phyloP scores from a whole-genome alignment of 1,140 invertebrate species.

The Listronotus bonariensis region DNA sequence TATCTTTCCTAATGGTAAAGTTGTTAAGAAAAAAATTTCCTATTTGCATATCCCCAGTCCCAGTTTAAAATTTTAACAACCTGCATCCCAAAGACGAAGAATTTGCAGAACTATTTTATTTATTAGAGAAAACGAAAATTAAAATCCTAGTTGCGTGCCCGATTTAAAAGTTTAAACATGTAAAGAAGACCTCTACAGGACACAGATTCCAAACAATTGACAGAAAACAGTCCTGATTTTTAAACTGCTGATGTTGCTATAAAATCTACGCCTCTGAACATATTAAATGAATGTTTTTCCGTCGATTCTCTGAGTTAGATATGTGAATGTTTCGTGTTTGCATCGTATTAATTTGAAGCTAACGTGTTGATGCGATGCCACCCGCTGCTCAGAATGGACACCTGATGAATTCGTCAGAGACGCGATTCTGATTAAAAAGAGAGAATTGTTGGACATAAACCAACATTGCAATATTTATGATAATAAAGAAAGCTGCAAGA shows the following conservation, averaged over 20 bases:
- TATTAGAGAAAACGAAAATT: no score
- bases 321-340: slow-evolving; percentile 39
- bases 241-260: not conserved
- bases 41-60: no score
- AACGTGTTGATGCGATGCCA: slow-evolving; percentile 37
- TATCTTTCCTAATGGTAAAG: no score
- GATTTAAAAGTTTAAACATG: no score
- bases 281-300: slow-evolving; percentile 2
- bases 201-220: no score
- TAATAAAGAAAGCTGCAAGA: slow-evolving; percentile 38
- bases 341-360: slow-evolving; percentile 36
- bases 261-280: slow-evolving; percentile 7
- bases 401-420: slow-evolving; percentile 40
- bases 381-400: slow-evolving; percentile 35
- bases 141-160: no score
- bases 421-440: slow-evolving; percentile 31
- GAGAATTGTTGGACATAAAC: slow-evolving; percentile 35
- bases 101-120: no score
- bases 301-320: slow-evolving; percentile 24
- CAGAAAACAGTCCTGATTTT: no score
- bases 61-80: no score
- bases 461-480: slow-evolving; percentile 36
- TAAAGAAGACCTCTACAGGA: no score
- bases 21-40: no score
- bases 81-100: no score